Conservation (phyloP, 2,888 invertebrate species). For the Acanthoscelides obtectus region DNA sequence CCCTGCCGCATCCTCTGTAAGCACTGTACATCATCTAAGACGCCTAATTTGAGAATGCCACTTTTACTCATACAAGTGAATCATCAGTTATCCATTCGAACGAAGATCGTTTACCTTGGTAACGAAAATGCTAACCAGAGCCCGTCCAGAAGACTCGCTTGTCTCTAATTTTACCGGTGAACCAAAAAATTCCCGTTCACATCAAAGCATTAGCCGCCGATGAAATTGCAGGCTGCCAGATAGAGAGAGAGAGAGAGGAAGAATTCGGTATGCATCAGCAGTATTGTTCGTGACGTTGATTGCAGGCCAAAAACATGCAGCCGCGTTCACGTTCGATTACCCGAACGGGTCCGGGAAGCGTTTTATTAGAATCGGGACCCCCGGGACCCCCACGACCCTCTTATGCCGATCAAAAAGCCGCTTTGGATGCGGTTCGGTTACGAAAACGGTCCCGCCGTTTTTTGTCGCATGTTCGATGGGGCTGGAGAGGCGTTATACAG, state of each 20-base stretch:
- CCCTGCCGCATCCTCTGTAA: too few relatives aligned
- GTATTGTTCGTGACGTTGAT: neutral
- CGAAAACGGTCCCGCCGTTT: neutral
- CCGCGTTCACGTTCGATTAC: neutral
- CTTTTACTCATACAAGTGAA: too few relatives aligned
- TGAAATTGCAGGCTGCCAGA: neutral
- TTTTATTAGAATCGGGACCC: neutral
- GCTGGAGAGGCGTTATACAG: too few relatives aligned
- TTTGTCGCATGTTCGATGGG: too few relatives aligned
- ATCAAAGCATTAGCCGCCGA: neutral
- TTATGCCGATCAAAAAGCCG: neutral
- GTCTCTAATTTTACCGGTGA: neutral
- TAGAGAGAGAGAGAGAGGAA: neutral
- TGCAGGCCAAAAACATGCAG: neutral
- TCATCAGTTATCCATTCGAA: too few relatives aligned
- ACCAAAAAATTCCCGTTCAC: neutral
- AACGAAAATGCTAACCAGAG: too few relatives aligned
- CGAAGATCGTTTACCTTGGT: too few relatives aligned
- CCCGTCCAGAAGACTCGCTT: too few relatives aligned
- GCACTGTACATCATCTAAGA: too few relatives aligned
- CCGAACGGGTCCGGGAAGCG: neutral
- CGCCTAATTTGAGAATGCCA: too few relatives aligned
- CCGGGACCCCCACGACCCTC: neutral
- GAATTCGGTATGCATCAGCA: too few relatives aligned
- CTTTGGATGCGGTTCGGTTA: neutral